phyloP scores from a whole-genome alignment of 2,797 vertebrate genomes.

The Xerus rutilus region DNA sequence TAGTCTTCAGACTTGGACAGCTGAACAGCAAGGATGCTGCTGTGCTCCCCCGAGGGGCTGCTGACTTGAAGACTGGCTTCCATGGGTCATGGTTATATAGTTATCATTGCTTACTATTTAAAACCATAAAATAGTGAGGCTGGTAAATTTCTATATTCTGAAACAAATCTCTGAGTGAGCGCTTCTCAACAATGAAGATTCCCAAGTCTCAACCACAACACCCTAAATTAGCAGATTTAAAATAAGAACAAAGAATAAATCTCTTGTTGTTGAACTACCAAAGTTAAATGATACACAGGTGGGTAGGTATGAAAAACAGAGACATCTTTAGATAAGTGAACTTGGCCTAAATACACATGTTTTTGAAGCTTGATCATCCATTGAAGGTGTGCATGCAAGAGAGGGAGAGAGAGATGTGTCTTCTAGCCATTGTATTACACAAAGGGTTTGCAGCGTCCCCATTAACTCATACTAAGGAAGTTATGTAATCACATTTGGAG shows the following conservation, averaged over 20 bases:
- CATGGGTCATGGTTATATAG: too few species aligned
- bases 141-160: not conserved
- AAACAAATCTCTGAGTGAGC: not conserved
- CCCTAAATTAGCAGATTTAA: not conserved
- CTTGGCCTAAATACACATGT: not conserved
- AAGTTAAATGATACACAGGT: not conserved
- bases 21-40: not conserved
- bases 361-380: not conserved
- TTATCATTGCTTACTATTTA: not conserved
- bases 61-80: not conserved
- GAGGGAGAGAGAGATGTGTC: not conserved
- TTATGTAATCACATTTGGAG: not conserved
- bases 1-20: not conserved
- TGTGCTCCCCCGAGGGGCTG: not conserved
- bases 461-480: not conserved
- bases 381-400: not conserved
- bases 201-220: too few species aligned
- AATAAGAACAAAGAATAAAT: not conserved
- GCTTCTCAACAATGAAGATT: not conserved
- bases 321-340: not conserved
- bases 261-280: not conserved
- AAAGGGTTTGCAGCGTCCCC: not conserved
- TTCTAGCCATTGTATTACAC: not conserved
- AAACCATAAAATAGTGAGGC: not conserved
- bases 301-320: not conserved